Conservation (phyloP, 2,113 vertebrate species). For the Microcebus griseorufus region DNA sequence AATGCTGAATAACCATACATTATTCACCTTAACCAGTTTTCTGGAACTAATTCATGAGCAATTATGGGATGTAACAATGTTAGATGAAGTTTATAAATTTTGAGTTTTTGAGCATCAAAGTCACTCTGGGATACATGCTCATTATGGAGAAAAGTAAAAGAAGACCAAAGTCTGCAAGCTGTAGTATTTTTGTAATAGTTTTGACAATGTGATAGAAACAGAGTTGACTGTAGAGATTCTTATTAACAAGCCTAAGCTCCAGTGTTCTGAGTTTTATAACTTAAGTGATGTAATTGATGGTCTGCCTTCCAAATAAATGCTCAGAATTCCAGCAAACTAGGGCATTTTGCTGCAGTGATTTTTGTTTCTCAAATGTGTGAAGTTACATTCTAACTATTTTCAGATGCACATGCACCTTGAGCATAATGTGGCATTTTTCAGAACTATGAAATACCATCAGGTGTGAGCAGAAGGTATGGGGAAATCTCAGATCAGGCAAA, state of each 20-base stretch:
- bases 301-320: constrained; percentile 37
- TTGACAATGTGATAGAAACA: constrained; percentile 16
- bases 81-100: constrained; percentile 1
- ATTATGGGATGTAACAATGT: constrained; percentile 6
- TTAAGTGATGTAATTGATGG: background rate
- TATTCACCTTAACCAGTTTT: constrained; percentile 24
- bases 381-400: constrained; percentile 31
- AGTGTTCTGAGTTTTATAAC: background rate
- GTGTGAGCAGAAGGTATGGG: background rate
- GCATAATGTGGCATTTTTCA: constrained; percentile 57
- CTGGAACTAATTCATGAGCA: background rate
- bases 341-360: constrained; percentile 11
- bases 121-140: constrained; percentile 49
- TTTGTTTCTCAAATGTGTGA: constrained; percentile 52
- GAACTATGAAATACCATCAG: constrained; percentile 5
- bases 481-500: background rate
- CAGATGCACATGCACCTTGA: constrained; percentile 20
- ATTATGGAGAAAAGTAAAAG: background rate
- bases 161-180: background rate
- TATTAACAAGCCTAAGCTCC: background rate
- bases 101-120: background rate
- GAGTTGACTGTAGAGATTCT: background rate
- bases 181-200: constrained; percentile 51
- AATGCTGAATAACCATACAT: background rate
- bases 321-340: background rate